Evolutionary conservation across 1,140 invertebrate genomes (phyloP).

Genomic region (Anoplolepis gracilipes): DNA sequence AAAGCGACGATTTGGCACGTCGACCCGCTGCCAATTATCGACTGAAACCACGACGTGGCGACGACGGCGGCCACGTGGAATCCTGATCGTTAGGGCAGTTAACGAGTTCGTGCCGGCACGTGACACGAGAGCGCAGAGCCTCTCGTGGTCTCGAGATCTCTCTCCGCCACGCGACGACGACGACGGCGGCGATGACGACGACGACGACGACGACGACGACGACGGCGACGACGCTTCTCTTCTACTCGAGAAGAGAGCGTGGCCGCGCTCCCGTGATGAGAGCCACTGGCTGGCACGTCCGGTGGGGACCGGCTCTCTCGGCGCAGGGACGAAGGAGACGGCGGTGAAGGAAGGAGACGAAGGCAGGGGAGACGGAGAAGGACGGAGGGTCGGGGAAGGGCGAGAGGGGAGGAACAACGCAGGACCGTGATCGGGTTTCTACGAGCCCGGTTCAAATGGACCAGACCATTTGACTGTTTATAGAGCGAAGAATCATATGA

Average conservation of each 20-base stretch:
- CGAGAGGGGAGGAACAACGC: slow-evolving; percentile 54
- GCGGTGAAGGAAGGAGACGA: slow-evolving; percentile 64
- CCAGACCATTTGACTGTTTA: not conserved
- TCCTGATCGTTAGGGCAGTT: slow-evolving; percentile 81
- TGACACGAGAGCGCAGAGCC: slow-evolving; percentile 72
- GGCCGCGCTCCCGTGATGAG: slow-evolving; percentile 59
- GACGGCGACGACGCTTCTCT: slow-evolving; percentile 13
- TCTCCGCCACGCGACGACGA: slow-evolving; percentile 56
- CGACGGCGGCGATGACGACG: slow-evolving; percentile 40
- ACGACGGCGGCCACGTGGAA: slow-evolving; percentile 75
- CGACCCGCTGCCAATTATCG: slow-evolving; percentile 78
- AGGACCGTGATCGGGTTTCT: slow-evolving; percentile 80
- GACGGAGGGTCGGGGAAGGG: slow-evolving; percentile 56
- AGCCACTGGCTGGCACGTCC: slow-evolving; percentile 72
- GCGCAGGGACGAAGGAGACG: slow-evolving; percentile 68
- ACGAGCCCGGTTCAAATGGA: slow-evolving; percentile 57
- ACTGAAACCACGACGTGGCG: slow-evolving; percentile 70
- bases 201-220: slow-evolving; percentile 56
- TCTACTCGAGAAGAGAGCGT: not conserved
- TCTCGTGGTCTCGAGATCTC: slow-evolving; percentile 67
- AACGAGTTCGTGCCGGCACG: slow-evolving; percentile 81
- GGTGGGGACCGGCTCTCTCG: slow-evolving; percentile 70
- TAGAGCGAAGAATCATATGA: too few species aligned
- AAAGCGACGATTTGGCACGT: slow-evolving; percentile 72
- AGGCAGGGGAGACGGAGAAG: slow-evolving; percentile 67